Conservation (phyloP, 1,140 invertebrate genomes). For the Ericerus pela region DNA sequence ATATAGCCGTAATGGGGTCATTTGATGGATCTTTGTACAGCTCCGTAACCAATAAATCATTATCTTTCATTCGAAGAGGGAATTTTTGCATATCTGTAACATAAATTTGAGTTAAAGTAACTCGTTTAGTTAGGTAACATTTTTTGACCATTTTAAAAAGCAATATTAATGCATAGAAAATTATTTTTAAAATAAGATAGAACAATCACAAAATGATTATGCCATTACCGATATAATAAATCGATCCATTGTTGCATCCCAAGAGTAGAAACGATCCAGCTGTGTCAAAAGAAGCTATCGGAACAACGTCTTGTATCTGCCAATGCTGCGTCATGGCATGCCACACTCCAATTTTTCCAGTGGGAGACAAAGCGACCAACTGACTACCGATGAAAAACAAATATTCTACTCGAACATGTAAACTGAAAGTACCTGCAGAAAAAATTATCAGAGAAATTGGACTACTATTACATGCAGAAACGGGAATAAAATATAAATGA, state of each 20-base stretch:
- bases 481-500: neutral
- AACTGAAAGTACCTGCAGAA: constrained; percentile 60
- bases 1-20: constrained; percentile 95
- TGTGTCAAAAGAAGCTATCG: constrained; percentile 88
- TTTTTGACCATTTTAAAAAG: neutral
- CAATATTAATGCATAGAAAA: neutral
- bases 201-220: no score
- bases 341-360: constrained; percentile 97
- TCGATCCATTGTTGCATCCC: constrained; percentile 90
- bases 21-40: constrained; percentile 85
- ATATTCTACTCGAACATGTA: constrained; percentile 84
- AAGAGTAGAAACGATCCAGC: constrained; percentile 88
- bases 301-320: constrained; percentile 90
- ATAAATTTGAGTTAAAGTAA: constrained; percentile 8
- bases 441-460: neutral
- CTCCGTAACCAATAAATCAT: constrained; percentile 92
- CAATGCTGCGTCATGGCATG: constrained; percentile 97
- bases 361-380: constrained; percentile 78
- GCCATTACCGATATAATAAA: constrained; percentile 85
- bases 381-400: constrained; percentile 96
- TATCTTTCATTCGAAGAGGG: constrained; percentile 95
- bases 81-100: constrained; percentile 96
- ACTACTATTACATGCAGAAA: neutral
- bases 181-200: neutral
- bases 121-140: neutral